These are phyloP conservation scores for Ceratosolen fusciceps DNA, from an alignment of 1,140 invertebrate genomes.

Conservation along the genomic window DNA sequence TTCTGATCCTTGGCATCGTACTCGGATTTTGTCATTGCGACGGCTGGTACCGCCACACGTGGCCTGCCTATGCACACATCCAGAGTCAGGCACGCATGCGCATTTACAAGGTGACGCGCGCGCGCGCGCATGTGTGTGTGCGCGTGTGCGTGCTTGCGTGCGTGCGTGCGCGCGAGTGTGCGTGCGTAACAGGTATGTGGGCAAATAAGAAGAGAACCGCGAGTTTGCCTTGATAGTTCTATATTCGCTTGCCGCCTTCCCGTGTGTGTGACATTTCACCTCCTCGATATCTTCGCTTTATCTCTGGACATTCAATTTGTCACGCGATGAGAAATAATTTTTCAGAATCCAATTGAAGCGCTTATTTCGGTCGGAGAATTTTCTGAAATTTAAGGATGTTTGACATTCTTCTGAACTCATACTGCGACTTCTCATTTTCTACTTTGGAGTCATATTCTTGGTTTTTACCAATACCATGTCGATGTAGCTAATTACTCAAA, in stretches of 20 bases:
- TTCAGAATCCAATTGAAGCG: neutral
- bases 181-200: too few species aligned
- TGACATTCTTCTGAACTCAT: neutral
- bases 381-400: neutral
- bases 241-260: neutral
- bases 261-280: neutral
- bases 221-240: neutral
- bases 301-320: neutral
- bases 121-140: too few species aligned
- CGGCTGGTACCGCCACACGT: neutral
- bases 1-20: slow-evolving; percentile 4
- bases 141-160: neutral
- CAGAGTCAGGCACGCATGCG: neutral
- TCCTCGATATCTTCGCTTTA: neutral
- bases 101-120: neutral
- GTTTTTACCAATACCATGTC: too few species aligned
- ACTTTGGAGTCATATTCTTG: too few species aligned
- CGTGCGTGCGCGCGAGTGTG: neutral
- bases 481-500: too few species aligned
- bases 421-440: too few species aligned
- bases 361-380: neutral
- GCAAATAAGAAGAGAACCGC: neutral
- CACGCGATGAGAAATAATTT: neutral
- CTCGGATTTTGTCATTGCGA: neutral
- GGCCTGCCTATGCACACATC: slow-evolving; percentile 1